These are phyloP conservation scores for Dasyprocta punctata DNA, from an alignment of 2,113 vertebrate species.

Conservation along the genomic window DNA sequence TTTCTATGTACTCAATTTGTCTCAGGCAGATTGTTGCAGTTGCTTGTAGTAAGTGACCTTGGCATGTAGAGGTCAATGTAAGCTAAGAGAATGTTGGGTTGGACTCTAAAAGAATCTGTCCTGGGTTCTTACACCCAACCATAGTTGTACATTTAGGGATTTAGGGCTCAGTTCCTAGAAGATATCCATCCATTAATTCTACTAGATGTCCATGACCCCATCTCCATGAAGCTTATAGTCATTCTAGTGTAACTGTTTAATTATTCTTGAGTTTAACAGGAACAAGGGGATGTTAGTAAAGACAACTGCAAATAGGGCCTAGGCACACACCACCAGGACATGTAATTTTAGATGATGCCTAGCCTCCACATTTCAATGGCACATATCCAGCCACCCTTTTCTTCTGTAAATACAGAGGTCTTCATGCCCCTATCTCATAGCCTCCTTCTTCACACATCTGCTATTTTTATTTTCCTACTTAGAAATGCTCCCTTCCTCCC, in stretches of 20 bases:
- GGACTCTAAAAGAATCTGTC: neutral
- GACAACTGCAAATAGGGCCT: conserved; percentile 3
- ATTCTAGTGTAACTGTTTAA: neutral
- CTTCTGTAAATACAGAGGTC: neutral
- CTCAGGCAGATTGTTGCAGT: neutral
- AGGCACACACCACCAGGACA: neutral
- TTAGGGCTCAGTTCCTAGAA: neutral
- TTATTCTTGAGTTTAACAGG: conserved; percentile 34
- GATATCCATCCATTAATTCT: neutral
- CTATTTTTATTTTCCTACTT: neutral
- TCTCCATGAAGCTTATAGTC: neutral
- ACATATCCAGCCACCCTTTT: neutral
- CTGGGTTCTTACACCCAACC: neutral
- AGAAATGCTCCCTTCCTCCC: neutral
- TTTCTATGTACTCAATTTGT: neutral
- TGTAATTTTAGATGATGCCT: neutral
- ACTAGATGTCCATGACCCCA: neutral
- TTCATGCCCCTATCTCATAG: neutral
- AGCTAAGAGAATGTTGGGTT: neutral
- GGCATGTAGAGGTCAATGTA: neutral
- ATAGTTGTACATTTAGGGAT: neutral
- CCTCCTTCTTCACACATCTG: neutral
- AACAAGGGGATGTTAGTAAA: conserved; percentile 30
- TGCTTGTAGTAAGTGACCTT: neutral
- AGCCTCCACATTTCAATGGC: neutral